phyloP scores from a whole-genome alignment of 2,888 invertebrate species.

The Oeneis ivallda region DNA sequence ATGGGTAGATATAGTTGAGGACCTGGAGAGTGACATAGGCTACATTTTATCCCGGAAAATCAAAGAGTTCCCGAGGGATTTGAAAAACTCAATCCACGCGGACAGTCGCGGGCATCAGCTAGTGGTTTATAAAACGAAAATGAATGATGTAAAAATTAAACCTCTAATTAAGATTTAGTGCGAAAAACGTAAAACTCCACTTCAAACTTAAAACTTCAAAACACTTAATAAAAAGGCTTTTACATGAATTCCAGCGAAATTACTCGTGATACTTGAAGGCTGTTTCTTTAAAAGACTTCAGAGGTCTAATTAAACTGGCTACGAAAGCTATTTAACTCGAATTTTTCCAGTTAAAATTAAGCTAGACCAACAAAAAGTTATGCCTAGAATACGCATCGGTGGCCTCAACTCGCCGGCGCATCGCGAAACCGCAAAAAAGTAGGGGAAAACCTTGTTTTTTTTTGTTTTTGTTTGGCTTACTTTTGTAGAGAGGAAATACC shows the following conservation, averaged over 20 bases:
- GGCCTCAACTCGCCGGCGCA: constrained; percentile 14
- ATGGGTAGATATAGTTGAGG: too few relatives aligned
- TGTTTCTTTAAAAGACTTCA: constrained; percentile 5
- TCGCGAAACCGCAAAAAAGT: constrained; percentile 25
- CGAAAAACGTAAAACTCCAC: neutral
- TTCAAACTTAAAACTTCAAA: constrained; percentile 9
- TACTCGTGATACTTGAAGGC: neutral
- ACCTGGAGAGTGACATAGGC: too few relatives aligned
- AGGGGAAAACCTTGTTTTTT: constrained; percentile 3
- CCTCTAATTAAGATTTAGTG: neutral
- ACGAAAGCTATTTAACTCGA: constrained; percentile 15
- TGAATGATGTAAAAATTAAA: neutral
- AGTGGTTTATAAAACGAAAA: too few relatives aligned
- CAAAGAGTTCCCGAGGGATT: too few relatives aligned
- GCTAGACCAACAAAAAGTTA: constrained; percentile 32
- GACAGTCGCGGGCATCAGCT: too few relatives aligned
- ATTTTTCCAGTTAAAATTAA: constrained; percentile 30
- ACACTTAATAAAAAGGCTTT: constrained; percentile 4
- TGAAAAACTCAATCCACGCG: too few relatives aligned
- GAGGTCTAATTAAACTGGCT: constrained; percentile 7
- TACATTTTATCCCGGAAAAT: too few relatives aligned
- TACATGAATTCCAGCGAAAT: constrained; percentile 1
- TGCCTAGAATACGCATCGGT: constrained; percentile 30
- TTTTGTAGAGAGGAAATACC: constrained; percentile 4
- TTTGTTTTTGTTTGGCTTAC: neutral